Evolutionary conservation across 2,888 invertebrate genomes (phyloP).

Genomic region (Thecophora atra): DNA sequence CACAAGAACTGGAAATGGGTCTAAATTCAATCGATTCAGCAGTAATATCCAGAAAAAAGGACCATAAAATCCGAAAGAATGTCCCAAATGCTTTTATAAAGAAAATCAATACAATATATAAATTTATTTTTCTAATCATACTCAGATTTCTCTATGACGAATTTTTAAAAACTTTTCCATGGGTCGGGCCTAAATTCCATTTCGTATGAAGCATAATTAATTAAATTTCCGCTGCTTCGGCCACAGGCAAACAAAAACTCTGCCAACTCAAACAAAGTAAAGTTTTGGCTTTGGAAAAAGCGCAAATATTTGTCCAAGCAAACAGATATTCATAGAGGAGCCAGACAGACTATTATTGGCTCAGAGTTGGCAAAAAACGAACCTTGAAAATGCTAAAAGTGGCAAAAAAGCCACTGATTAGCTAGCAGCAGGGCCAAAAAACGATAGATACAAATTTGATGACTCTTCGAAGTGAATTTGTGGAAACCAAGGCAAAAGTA

Average conservation of each 20-base stretch:
- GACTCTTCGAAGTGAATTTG: too few relatives aligned
- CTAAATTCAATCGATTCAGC: too few relatives aligned
- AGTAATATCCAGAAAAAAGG: too few relatives aligned
- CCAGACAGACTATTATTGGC: background rate
- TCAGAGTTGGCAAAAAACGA: background rate
- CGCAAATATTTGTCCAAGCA: background rate
- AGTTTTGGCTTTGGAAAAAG: conserved; percentile 7
- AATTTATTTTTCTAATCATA: background rate
- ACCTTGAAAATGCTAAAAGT: background rate
- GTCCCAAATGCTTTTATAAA: too few relatives aligned
- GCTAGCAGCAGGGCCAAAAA: background rate
- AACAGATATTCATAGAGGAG: background rate
- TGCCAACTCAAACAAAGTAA: conserved; percentile 29
- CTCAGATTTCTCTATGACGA: background rate
- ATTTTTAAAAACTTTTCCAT: background rate
- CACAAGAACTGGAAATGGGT: too few relatives aligned
- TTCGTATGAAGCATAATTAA: conserved; percentile 54
- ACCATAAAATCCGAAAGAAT: too few relatives aligned
- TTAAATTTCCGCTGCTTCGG: conserved; percentile 48
- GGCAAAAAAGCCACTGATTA: background rate
- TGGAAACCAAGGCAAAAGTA: background rate
- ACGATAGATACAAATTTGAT: too few relatives aligned
- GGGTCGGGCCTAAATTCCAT: background rate
- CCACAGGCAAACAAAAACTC: conserved; percentile 37
- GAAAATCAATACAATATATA: too few relatives aligned